Conservation (phyloP, 2,113 vertebrate species). For the Entomyzon cyanotis region DNA sequence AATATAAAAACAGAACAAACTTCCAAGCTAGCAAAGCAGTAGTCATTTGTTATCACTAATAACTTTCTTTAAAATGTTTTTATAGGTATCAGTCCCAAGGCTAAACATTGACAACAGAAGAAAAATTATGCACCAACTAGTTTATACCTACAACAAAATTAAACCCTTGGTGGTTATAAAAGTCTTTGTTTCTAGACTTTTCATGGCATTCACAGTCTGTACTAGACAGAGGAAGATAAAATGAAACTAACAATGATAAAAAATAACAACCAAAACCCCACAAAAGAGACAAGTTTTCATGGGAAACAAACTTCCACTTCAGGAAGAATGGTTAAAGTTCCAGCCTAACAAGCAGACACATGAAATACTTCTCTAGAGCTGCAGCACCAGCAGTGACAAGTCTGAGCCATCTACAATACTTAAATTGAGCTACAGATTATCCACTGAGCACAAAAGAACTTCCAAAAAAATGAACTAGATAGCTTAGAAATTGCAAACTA, state of each 20-base stretch:
- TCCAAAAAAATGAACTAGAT: not conserved
- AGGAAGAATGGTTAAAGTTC: not conserved
- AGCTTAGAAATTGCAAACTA: not conserved
- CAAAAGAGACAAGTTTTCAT: not conserved
- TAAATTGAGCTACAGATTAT: not conserved
- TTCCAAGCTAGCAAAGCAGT: not conserved
- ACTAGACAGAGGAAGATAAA: not conserved
- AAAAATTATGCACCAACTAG: not conserved
- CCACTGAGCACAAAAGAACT: not conserved
- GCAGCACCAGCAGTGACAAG: not conserved
- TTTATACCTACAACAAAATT: not conserved
- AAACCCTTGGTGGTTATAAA: not conserved
- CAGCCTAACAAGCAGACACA: not conserved
- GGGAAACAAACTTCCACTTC: not conserved
- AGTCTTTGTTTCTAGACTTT: not conserved
- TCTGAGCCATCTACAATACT: not conserved
- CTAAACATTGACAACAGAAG: not conserved
- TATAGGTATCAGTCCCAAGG: not conserved
- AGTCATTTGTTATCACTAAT: not conserved
- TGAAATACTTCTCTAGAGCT: not conserved
- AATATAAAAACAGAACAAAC: not conserved
- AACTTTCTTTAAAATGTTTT: not conserved
- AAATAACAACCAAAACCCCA: not conserved
- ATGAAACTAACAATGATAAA: not conserved
- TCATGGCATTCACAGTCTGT: not conserved